These are phyloP conservation scores for Anastrepha obliqua DNA, from an alignment of 1,140 invertebrate species.

Conservation along the genomic window DNA sequence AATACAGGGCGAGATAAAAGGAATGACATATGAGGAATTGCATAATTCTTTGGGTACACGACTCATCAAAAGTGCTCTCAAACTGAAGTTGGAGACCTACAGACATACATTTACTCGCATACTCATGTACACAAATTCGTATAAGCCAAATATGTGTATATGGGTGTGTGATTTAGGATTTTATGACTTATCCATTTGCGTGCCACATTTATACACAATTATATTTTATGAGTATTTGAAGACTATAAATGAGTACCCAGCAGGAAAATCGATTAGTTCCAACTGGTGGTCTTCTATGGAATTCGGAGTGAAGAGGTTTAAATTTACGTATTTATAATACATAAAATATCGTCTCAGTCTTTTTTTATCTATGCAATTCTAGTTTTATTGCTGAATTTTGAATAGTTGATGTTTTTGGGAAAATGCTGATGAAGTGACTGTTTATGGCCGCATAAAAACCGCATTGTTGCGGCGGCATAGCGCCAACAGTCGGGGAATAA, in stretches of 20 bases:
- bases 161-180: neutral
- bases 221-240: neutral
- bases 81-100: neutral
- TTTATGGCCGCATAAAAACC: no score
- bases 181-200: slow-evolving; percentile 38
- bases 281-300: no score
- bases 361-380: no score
- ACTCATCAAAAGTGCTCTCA: neutral
- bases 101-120: neutral
- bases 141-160: neutral
- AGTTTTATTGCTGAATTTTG: no score
- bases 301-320: no score
- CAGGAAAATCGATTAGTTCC: neutral
- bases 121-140: neutral
- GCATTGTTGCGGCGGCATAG: no score
- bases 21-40: neutral
- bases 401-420: no score
- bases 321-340: no score
- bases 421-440: no score
- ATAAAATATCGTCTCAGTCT: no score
- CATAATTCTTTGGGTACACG: neutral
- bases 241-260: neutral
- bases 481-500: no score
- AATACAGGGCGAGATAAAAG: neutral
- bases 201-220: slow-evolving; percentile 31